Conservation (phyloP, 92 coral and sea anemone genomes). For the Phenganax subtilis region DNA sequence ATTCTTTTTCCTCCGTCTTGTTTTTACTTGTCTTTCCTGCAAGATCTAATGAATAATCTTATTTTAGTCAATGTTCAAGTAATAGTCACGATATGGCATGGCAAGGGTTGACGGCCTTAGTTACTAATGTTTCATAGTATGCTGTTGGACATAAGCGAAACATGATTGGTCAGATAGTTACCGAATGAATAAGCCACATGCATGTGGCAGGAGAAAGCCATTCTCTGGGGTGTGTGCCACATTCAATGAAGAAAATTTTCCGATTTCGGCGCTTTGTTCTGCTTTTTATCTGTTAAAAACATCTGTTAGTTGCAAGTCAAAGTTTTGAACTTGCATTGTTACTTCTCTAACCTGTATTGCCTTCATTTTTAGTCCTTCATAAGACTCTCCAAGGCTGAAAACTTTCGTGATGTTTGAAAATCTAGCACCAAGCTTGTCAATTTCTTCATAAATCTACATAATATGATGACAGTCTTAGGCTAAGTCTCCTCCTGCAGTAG, state of each 20-base stretch:
- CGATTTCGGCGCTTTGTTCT: slow-evolving; percentile 52
- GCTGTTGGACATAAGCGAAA: not conserved
- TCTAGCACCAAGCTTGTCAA: slow-evolving; percentile 36
- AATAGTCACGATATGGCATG: too few relatives aligned
- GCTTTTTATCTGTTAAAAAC: slow-evolving; percentile 47
- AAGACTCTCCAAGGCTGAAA: slow-evolving; percentile 61
- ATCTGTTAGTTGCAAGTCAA: not conserved
- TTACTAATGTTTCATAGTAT: too few relatives aligned
- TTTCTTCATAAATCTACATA: slow-evolving; percentile 58
- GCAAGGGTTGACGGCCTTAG: too few relatives aligned
- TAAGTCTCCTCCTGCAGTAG: too few relatives aligned
- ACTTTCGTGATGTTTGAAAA: slow-evolving; percentile 48
- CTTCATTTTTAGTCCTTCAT: slow-evolving; percentile 62
- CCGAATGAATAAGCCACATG: slow-evolving; percentile 81
- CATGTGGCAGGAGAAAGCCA: slow-evolving; percentile 98
- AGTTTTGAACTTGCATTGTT: not conserved
- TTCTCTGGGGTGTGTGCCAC: slow-evolving; percentile 94
- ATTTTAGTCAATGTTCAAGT: too few relatives aligned
- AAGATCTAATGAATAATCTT: slow-evolving; percentile 15
- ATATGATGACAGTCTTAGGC: not conserved
- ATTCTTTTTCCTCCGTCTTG: not conserved
- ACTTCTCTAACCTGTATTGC: slow-evolving; percentile 65
- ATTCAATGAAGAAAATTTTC: slow-evolving; percentile 79
- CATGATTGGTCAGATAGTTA: not conserved
- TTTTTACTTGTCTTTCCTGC: not conserved